These are phyloP conservation scores for Andrena bicolor DNA, from an alignment of 2,888 invertebrate genomes.

Conservation along the genomic window DNA sequence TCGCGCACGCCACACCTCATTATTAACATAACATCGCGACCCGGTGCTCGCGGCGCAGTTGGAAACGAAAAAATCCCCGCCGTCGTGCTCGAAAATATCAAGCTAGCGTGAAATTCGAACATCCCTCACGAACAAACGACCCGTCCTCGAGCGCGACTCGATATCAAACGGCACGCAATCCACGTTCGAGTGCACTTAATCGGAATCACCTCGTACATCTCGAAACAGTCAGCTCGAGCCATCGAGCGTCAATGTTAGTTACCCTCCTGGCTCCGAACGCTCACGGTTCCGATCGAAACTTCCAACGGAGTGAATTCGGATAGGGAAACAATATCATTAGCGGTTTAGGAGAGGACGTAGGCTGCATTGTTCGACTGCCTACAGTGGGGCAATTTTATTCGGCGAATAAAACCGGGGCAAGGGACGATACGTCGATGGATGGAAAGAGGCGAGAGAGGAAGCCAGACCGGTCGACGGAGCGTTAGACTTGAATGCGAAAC, in stretches of 20 bases:
- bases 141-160: slow-evolving; percentile 16
- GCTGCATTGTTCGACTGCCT: slow-evolving; percentile 60
- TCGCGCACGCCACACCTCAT: no score
- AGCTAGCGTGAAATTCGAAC: slow-evolving; percentile 27
- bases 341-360: slow-evolving; percentile 37
- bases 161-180: slow-evolving; percentile 43
- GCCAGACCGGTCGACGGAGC: slow-evolving; percentile 12
- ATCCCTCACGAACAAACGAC: slow-evolving; percentile 25
- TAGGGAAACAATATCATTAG: slow-evolving; percentile 76
- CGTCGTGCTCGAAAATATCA: no score
- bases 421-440: slow-evolving; percentile 26
- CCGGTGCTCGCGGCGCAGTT: no score
- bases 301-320: slow-evolving; percentile 49
- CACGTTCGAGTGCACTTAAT: slow-evolving; percentile 51
- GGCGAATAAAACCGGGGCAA: slow-evolving; percentile 33
- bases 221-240: slow-evolving; percentile 39
- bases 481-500: slow-evolving; percentile 54
- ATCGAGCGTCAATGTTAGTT: slow-evolving; percentile 58
- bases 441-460: slow-evolving; percentile 3
- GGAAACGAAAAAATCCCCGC: no score
- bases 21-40: no score
- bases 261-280: slow-evolving; percentile 24
- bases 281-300: not conserved
- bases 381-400: slow-evolving; percentile 59
- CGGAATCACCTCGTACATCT: slow-evolving; percentile 38